A percentile compares a stretch with the other conserved stretches of the same genome.
Conservation (phyloP, 2,113 vertebrate genomes). For the Bungarus multicinctus region DNA sequence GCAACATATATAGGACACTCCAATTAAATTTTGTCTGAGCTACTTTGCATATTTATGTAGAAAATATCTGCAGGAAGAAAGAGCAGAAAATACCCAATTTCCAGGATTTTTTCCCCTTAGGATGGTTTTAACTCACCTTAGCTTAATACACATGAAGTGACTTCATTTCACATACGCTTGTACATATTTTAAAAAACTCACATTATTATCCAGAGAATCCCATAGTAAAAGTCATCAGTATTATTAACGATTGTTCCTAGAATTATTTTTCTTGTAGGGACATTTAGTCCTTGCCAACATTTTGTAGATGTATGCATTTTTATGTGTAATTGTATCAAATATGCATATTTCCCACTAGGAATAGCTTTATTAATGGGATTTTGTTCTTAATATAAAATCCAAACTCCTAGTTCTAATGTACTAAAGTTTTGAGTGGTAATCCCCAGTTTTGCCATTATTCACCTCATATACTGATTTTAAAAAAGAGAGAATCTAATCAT, state of each 20-base stretch:
- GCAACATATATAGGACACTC: accelerated
- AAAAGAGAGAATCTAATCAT: not conserved
- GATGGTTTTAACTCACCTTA: not conserved
- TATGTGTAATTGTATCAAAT: not conserved
- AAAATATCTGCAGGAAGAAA: not conserved
- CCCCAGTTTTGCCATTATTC: not conserved
- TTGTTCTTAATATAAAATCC: not conserved
- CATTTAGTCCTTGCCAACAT: not conserved
- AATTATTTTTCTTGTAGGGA: not conserved
- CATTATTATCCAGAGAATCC: not conserved
- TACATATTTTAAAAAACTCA: not conserved
- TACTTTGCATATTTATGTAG: not conserved
- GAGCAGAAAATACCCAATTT: not conserved
- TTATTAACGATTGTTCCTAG: not conserved
- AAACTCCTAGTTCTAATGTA: not conserved
- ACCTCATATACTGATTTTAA: not conserved
- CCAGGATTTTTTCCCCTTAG: not conserved
- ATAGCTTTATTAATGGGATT: not conserved
- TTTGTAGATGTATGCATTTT: not conserved
- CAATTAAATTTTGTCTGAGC: not conserved
- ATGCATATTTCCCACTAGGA: not conserved
- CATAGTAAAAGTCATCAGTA: not conserved
- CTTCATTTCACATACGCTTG: not conserved
- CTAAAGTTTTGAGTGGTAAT: not conserved
- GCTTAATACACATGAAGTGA: not conserved